Base-by-base conservation (phyloP, 2,888 invertebrate genomes). In the Gnatocerus cornutus region DNA sequence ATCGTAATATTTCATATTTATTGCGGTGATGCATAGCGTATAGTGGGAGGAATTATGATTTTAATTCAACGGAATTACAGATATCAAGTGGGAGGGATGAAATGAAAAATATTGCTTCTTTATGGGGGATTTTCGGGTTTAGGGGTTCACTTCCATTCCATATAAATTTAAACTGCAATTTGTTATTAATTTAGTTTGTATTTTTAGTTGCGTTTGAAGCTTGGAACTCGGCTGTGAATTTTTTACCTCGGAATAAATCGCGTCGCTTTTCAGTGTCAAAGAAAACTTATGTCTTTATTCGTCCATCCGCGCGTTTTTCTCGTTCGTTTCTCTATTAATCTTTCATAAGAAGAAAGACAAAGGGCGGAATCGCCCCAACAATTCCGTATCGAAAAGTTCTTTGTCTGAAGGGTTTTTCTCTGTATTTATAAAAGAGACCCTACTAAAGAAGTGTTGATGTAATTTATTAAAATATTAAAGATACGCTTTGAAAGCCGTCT, bases 1-100 rank as follows among this genome's bases (percentile, higher is more conserved):
- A 62, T 55, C 29, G 56, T 27, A 37, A 62, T 68, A 62, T 62
- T 68, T 68, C 62, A 68, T 45, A 48, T 68, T 68, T 68, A 53
- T 62, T 52, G 62, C 61, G 37, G 43, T 62, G 62, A 62, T 43
- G 62, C 46, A 48, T n/a, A 37, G 37, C 9, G 21, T 21, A 21
- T 21, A 21, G 21, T 21, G 4, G 21, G 21, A 21, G 21, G 21
- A 21, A 21, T 21, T 21, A 21, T 21, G 21, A 21, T 21, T 21
- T 21, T 21, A 21, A 21, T 21, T 21, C 21, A 3, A 21, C 21
- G 21, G 21, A 21, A 21, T 21, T 21, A 21, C 21, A 21, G 21
- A 21, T 3, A 21, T 21, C 21, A 21, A 21, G 21, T 21, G 21
- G n/a, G 21, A 21, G 21, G 21, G 21, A 21, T 21, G 21, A 21